A percentile compares a stretch with the other conserved stretches of the same genome.
Conservation (phyloP, 2,888 invertebrate species). For the Hedya salicella region DNA sequence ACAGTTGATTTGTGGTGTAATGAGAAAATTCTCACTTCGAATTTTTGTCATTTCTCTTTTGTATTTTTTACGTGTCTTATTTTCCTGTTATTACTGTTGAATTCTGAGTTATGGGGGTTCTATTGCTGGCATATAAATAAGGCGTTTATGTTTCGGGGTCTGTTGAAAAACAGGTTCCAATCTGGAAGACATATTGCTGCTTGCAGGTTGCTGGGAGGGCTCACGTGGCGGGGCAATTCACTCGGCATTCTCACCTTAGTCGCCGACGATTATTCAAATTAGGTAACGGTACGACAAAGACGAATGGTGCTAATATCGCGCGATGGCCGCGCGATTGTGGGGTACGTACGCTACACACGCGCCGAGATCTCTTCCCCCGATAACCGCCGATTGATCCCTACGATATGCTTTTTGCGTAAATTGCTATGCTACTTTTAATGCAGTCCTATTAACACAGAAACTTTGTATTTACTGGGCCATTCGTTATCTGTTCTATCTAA, state of each 20-base stretch:
- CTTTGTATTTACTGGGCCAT: slow-evolving; percentile 59
- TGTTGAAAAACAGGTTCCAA: slow-evolving; percentile 35
- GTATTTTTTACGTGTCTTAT: slow-evolving; percentile 58
- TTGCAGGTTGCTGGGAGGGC: slow-evolving; percentile 52
- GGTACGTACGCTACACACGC: slow-evolving; percentile 79
- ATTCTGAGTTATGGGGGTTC: slow-evolving; percentile 38
- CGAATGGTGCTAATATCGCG: slow-evolving; percentile 84
- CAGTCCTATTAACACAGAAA: slow-evolving; percentile 57
- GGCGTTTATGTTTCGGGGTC: slow-evolving; percentile 32
- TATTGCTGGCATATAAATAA: slow-evolving; percentile 31
- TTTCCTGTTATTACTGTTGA: slow-evolving; percentile 51
- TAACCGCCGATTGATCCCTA: slow-evolving; percentile 79
- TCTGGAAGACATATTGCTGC: slow-evolving; percentile 44
- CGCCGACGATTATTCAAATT: slow-evolving; percentile 81
- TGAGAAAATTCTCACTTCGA: slow-evolving; percentile 80
- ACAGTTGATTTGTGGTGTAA: slow-evolving; percentile 83
- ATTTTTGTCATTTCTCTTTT: slow-evolving; percentile 63
- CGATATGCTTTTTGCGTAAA: slow-evolving; percentile 84
- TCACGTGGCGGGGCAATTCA: slow-evolving; percentile 71
- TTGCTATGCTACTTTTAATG: slow-evolving; percentile 71
- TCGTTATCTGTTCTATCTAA: slow-evolving; percentile 40
- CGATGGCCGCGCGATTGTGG: slow-evolving; percentile 76
- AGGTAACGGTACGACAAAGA: slow-evolving; percentile 83
- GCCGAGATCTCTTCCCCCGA: slow-evolving; percentile 77
- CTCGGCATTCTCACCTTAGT: slow-evolving; percentile 77